Evolutionary conservation across 1,140 invertebrate genomes (phyloP), one percentile per base, ranked within the genome.

Genomic region (Hyles vespertilio): DNA sequence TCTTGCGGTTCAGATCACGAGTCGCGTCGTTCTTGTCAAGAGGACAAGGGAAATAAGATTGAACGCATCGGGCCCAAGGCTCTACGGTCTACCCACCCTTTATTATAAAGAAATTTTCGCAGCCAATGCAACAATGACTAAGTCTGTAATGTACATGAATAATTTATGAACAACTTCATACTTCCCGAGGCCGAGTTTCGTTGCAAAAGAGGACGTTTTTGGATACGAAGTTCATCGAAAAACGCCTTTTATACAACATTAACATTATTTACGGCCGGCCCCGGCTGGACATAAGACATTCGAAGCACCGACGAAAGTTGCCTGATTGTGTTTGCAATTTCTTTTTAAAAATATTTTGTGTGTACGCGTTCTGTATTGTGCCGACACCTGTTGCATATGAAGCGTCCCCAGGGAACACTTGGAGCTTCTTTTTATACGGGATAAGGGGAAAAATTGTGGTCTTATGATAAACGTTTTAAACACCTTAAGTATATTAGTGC

Each of bases 101-200:
- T 40, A 40, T 40, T 40, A 40, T 40, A 40, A 40, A 40, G 36
- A 40, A 40, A 40, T 40, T 40, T 40, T 8, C 40, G 32, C 44
- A 8, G 9, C 11, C 11, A 12, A 48, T 48, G 5, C 52, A 43
- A 67, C 65, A 70, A 57, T 68, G 69, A 70, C 69, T 71, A 70
- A 79, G 59, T 77, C 75, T 68, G 70, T 63, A 70, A 72, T 70
- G 59, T 69, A 44, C 47, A 74, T 85, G 82, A 81, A 84, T 84
- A 67, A 86, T 84, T 73, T 75, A 86, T 84, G 71, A 74, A 86
- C 80, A 86, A 81, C 80, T 86, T 79, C 66, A 79, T 82, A 84
- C 71, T 76, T 81, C 69, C 72, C 62, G 70, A 63, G 59, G 63
- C 36, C 9, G 56, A 40, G 61, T 72, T 68, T 72, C 65, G 69